Evolutionary conservation across 2,797 vertebrate species (phyloP), one percentile per base, ranked within the genome.

Genomic region (Steatocranus sp.): DNA sequence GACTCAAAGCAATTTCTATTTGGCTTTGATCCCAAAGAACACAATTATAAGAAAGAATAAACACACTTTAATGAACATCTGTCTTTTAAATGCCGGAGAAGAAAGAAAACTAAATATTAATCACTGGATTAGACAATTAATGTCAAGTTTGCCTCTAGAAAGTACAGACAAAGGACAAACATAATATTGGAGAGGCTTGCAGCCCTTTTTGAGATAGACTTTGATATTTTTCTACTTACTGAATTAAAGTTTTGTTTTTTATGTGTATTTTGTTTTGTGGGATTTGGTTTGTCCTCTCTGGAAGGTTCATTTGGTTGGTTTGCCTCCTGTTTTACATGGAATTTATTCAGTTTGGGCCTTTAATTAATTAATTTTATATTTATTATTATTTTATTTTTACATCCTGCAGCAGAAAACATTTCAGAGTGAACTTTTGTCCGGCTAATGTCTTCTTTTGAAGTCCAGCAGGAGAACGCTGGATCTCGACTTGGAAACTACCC

Each of bases 151-250:
- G 18, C 48, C 48, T n/a, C 48, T n/a, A 49, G 8, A 49, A n/a
- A 63, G 43, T 8, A 51, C 10, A 11, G 14, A 68, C 20, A 7
- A 68, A 70, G 66, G 14, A 27, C 15, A 46, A 46, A 46, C 17
- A 27, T 11, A 11, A 30, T 5, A 46, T 4, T 27, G 38, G 41
- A 18, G 30, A 25, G 41, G 6, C 17, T 25, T 11, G 9, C 1
- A 27, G 25, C 66, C 0, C 23, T 70, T 30, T 46, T 0, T 70
- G 15, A 70, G 0, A 70, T 1, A 18, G 23, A 27, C 46, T 70
- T 70, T 70, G 15, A 70, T 17, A 27, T 46, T 70, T 70, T 46
- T 70, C 38, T 70, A 46, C 36, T 41, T 25, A 10, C 23, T 43
- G 23, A 27, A 70, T 27, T 2, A 27, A 43, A 18, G n/a, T 23